Conservation (phyloP, 2,888 invertebrate genomes). For the Cataglyphis livida region DNA sequence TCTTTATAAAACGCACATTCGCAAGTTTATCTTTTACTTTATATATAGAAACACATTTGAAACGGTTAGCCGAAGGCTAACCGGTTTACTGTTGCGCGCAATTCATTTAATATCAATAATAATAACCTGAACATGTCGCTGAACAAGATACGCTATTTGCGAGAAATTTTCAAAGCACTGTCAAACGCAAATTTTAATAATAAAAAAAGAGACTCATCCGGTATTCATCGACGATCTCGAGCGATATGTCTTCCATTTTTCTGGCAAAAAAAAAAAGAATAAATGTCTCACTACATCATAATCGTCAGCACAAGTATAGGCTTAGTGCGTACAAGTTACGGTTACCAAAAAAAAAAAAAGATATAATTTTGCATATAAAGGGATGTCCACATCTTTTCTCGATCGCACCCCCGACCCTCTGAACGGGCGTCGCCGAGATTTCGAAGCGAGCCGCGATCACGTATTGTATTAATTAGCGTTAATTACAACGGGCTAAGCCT, state of each 20-base stretch:
- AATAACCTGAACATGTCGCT: neutral
- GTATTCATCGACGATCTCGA: conserved; percentile 37
- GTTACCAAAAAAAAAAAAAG: neutral
- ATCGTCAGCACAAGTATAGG: neutral
- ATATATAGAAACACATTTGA: neutral
- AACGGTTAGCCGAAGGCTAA: conserved; percentile 24
- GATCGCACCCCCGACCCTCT: neutral
- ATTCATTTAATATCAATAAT: conserved; percentile 27
- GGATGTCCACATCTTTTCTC: neutral
- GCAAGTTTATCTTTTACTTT: conserved; percentile 13
- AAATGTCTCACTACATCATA: neutral
- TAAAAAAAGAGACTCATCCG: conserved; percentile 2
- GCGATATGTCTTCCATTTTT: neutral
- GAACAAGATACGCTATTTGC: neutral
- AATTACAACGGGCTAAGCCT: conserved; percentile 69
- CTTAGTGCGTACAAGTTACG: neutral
- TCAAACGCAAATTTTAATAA: conserved; percentile 40
- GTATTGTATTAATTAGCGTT: conserved; percentile 69
- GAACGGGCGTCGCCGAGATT: conserved; percentile 26
- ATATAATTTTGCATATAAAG: neutral
- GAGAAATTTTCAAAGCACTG: conserved; percentile 12
- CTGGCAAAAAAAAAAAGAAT: neutral
- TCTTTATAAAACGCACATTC: neutral
- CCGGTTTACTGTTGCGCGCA: conserved; percentile 39
- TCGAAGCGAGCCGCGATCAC: conserved; percentile 19